A percentile compares a stretch with the other conserved stretches of the same genome.
phyloP scores from a whole-genome alignment of 2,888 invertebrate species.

The Drosophila vallismaia region DNA sequence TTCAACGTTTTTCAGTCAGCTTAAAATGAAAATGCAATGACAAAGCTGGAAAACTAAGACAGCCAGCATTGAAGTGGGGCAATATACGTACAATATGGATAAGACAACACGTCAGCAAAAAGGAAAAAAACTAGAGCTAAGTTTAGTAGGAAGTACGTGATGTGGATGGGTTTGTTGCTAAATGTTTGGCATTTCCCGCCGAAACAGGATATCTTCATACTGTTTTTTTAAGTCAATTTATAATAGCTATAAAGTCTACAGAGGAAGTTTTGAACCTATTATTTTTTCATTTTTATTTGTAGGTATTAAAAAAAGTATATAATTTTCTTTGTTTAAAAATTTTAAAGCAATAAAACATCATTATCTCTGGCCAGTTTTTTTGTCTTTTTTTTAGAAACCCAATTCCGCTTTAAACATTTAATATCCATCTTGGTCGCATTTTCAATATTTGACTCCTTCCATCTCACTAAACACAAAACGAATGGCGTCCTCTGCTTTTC shows the following conservation, averaged over 20 bases:
- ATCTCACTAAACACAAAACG: conserved; percentile 32
- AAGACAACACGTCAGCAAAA: conserved; percentile 38
- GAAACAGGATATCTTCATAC: conserved; percentile 2
- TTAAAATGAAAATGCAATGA: conserved; percentile 78
- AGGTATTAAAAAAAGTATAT: too few relatives aligned
- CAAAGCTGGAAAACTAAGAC: conserved; percentile 69
- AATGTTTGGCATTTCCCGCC: conserved; percentile 8
- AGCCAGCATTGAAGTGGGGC: conserved; percentile 16
- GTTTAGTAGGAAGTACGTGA: conserved; percentile 64
- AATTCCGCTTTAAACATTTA: not conserved
- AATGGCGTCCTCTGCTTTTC: not conserved
- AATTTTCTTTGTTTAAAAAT: not conserved
- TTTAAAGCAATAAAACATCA: not conserved
- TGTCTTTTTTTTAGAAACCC: not conserved
- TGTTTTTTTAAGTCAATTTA: not conserved
- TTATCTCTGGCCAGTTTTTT: too few relatives aligned
- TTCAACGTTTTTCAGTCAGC: conserved; percentile 42
- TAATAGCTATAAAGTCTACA: not conserved
- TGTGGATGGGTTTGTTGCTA: conserved; percentile 33
- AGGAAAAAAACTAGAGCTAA: conserved; percentile 37
- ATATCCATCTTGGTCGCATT: conserved; percentile 8
- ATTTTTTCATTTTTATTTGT: too few relatives aligned
- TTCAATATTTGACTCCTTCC: conserved; percentile 28
- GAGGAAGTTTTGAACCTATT: not conserved
- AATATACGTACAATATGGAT: conserved; percentile 28